phyloP scores from a whole-genome alignment of 2,113 vertebrate genomes.

The Mesocricetus auratus region DNA sequence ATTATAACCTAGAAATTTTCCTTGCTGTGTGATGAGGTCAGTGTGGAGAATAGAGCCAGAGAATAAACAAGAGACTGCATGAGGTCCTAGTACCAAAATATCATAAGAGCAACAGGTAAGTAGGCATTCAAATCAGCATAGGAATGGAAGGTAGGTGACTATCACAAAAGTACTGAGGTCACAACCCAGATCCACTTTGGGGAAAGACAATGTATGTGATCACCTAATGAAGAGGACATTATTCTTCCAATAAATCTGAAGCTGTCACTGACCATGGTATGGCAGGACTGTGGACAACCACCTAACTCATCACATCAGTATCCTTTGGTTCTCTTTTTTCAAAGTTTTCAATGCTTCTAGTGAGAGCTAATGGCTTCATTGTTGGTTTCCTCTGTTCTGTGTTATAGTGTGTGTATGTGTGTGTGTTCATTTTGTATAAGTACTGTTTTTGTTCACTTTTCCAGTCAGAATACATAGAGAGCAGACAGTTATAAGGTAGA shows the following conservation, averaged over 20 bases:
- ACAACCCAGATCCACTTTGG: background rate
- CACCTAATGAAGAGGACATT: accelerated
- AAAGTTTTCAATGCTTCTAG: background rate
- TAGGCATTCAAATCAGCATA: background rate
- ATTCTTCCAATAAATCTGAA: background rate
- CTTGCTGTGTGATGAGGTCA: background rate
- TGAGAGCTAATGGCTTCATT: constrained; percentile 20
- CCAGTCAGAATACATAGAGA: background rate
- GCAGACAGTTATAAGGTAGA: background rate
- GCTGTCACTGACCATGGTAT: no score
- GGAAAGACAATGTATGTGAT: accelerated
- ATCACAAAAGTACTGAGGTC: background rate
- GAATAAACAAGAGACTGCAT: background rate
- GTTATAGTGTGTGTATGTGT: background rate
- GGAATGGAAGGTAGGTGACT: background rate
- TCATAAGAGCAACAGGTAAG: background rate
- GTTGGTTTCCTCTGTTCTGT: background rate
- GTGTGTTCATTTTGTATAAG: background rate
- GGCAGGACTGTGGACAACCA: background rate
- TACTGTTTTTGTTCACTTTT: background rate
- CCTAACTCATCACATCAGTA: background rate
- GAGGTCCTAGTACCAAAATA: background rate
- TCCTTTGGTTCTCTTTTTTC: background rate
- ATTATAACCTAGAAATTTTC: background rate
- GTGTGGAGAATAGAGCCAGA: background rate